phyloP scores from a whole-genome alignment of 2,888 invertebrate genomes.

The Ariolimax columbianus region DNA sequence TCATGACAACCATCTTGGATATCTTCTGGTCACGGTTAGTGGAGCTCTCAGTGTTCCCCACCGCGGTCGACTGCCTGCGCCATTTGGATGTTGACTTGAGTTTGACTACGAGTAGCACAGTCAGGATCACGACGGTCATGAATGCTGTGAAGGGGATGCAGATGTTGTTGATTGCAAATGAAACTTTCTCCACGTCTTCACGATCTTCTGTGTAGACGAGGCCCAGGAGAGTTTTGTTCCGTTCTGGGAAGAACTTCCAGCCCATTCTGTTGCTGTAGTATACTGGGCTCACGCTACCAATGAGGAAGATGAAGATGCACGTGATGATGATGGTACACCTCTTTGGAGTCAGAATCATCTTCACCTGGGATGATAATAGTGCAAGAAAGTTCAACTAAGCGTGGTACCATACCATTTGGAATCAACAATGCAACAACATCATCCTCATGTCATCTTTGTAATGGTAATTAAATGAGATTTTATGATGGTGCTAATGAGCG shows the following conservation, averaged over 20 bases:
- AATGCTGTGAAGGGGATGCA: constrained; percentile 19
- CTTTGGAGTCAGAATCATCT: constrained; percentile 12
- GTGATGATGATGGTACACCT: constrained; percentile 9
- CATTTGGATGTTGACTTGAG: constrained; percentile 6
- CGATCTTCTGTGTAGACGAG: neutral
- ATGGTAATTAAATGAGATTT: no score
- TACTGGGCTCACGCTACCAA: constrained; percentile 7
- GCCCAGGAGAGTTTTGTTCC: constrained; percentile 4
- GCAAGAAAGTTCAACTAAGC: no score
- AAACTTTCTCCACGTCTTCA: neutral
- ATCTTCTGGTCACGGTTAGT: neutral
- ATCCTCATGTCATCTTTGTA: no score
- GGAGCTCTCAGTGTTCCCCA: neutral
- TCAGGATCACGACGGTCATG: neutral
- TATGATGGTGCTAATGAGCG: no score
- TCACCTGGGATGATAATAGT: constrained; percentile 1
- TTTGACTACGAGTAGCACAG: neutral
- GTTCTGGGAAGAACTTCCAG: constrained; percentile 5
- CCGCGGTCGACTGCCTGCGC: neutral
- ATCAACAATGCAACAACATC: no score
- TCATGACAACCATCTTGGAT: constrained; percentile 32
- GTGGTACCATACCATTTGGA: no score
- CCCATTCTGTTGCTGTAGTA: constrained; percentile 15
- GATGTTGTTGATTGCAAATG: constrained; percentile 32
- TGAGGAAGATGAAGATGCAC: constrained; percentile 9